Evolutionary conservation across 1,140 invertebrate species (phyloP), one percentile per base, ranked within the genome.

Genomic region (Cardiocondyla obscurior): DNA sequence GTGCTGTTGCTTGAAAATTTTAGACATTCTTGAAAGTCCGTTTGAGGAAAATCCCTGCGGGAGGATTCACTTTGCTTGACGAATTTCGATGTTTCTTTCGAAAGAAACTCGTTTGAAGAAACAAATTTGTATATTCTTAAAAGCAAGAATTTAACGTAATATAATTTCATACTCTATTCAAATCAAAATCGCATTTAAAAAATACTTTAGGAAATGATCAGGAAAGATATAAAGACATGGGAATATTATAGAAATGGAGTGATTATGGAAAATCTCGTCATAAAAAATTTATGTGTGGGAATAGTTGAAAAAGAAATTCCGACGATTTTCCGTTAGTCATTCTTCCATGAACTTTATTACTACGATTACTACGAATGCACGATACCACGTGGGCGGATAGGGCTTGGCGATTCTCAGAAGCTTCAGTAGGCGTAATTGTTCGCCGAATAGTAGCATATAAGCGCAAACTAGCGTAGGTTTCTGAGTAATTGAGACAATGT

Each of bases 401-500:
- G 51, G n/a, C n/a, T 62, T 42, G 42, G 33, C 51, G 25, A 53
- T 82, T 55, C 49, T 39, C 30, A 42, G 14, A 74, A 81, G n/a
- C 53, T 51, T 64, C 70, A 65, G 49, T 25, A 44, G 33, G 7
- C 19, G 33, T 36, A 73, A 62, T 60, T 74, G 42, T 46, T 39
- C 30, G 16, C 30, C 49, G 14, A 57, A 73, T 60, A 30, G 8
- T 22, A 25, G 28, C 69, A 57, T n/a, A 69, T 57, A 10, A 69
- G 55, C 33, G 76, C 6, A 36, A 14, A 6, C 8, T 22, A 28
- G 8, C 39, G 22, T 57, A 49, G 22, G 22, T 51, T 30, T 44
- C 19, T 33, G 83, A 83, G 83, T 86, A 87, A 86, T 85, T 79
- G 74, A 81, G 6, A 46, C 3, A 60, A 42, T 58, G n/a, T 6